Base-by-base conservation (phyloP, 2,888 invertebrate genomes). In the Blastobasis adustella region DNA sequence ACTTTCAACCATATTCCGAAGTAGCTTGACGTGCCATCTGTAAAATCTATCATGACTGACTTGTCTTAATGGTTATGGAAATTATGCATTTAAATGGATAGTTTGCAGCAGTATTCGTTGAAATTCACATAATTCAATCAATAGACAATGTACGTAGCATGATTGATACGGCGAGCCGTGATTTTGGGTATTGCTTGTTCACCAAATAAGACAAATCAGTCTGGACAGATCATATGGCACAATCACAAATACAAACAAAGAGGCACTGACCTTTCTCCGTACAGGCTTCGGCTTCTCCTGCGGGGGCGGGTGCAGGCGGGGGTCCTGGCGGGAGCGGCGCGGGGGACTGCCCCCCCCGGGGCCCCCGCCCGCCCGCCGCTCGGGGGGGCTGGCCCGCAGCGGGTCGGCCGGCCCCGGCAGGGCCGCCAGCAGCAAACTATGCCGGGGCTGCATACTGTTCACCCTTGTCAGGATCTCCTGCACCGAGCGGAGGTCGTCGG, bases 381-480 rank as follows among this genome's bases (percentile, higher is more conserved):
- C 67, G 10, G 71, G 67, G 49, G 70, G 59, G 10, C 62, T 50
- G 49, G 60, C 44, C 39, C 67, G 58, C 58, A 67, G 57, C 57
- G 67, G 57, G 46, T 66, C 65, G 52, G 5, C 42, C 6, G n/a
- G 5, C 5, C 42, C 42, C 56, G 89, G 61, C 71, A 89, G 87
- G 0, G 86, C 89, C 58, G 87, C 87, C 62, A 88, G 68, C 63
- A 88, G 70, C 63, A 87, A 85, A 79, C 89, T 88, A 58, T 83
- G 88, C 71, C 83, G 84, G 53, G 86, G 83, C 73, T 89, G 88
- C 88, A 89, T 89, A 66, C 80, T 89, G 65, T 82, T 89, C 67
- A 89, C 89, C 53, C 87, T 82, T 63, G 83, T 84, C 65, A 89
- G 66, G 58, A 89, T 87, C 66, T 85, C 89, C 55, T 86, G 84